These are phyloP conservation scores for Apamea monoglypha DNA, from an alignment of 2,888 invertebrate genomes.

Conservation along the genomic window DNA sequence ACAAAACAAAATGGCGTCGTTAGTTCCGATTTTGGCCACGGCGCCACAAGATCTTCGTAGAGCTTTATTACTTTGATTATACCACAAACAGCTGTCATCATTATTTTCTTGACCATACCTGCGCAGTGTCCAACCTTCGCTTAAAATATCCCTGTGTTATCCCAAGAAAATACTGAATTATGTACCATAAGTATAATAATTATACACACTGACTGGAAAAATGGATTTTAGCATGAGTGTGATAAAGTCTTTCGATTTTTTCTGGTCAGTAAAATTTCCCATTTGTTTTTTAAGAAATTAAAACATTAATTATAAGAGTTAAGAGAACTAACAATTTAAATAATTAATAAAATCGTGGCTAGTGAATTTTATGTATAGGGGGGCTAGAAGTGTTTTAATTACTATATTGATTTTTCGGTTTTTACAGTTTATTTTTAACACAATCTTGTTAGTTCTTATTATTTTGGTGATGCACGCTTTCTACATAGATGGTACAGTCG, in stretches of 20 bases:
- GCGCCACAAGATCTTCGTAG: background rate
- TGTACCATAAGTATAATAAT: constrained; percentile 25
- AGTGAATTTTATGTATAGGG: constrained; percentile 73
- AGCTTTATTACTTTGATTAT: constrained; percentile 3
- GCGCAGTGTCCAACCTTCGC: background rate
- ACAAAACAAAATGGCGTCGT: background rate
- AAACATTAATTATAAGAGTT: constrained; percentile 42
- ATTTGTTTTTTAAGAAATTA: constrained; percentile 16
- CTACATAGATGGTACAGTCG: constrained; percentile 29
- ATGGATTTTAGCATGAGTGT: background rate
- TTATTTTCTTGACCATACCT: constrained; percentile 28
- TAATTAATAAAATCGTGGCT: constrained; percentile 72
- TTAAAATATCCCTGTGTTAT: background rate
- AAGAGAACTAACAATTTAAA: constrained; percentile 58
- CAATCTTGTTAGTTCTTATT: constrained; percentile 19
- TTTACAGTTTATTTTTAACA: constrained; percentile 30
- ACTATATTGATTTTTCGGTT: constrained; percentile 38
- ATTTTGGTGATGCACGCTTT: constrained; percentile 26
- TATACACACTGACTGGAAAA: constrained; percentile 16
- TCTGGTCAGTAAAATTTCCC: constrained; percentile 11
- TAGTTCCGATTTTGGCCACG: background rate
- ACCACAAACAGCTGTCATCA: constrained; percentile 31
- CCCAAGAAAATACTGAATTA: constrained; percentile 33
- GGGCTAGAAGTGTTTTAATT: constrained; percentile 64
- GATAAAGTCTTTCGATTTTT: background rate